Base-by-base conservation (phyloP, 2,797 vertebrate genomes). In the Gila robusta region DNA sequence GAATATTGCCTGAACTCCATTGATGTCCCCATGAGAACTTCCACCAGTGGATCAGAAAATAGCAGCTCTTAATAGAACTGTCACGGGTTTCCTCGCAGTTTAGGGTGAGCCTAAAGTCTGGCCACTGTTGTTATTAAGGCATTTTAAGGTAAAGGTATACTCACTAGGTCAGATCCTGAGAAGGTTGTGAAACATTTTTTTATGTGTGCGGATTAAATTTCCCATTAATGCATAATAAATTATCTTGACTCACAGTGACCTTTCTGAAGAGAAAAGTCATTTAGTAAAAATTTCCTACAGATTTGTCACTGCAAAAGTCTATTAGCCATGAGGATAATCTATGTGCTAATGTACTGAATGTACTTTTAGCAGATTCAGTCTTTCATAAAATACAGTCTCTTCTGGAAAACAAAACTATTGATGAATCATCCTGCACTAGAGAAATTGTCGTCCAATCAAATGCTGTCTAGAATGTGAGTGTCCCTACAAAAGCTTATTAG, bases 21-120 rank as follows among this genome's bases (percentile, higher is more conserved):
- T 64, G 6, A 41, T 26, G 52, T 88, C 87, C 87, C 70, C 81
- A 23, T 67, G 79, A 86, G 86, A 87, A 76, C 37, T 10, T 44
- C 62, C 52, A 41, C 12, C 5, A 14, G n/a, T 73, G 32, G 32
- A 74, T 72, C 5, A n/a, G 9, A 44, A 17, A 56, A 74, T 17
- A 28, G 44, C 19, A 5, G 6, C 28, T 14, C 72, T 64, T 85
- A 81, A 82, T 84, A 79, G 72, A 28, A 81, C 73, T 82, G 79
- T 82, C 87, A 70, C 19, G 14, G 73, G 59, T 84, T 49, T 56
- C 17, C 21, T 73, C 2, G 1, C 82, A 56, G 59, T 76, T 70
- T 28, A 59, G 67, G 9, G 6, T 67, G n/a, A 54, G 71, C 3
- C 62, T 44, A 49, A 76, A n/a, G 59, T 84, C 44, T 66, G 74